phyloP scores from a whole-genome alignment of 2,797 vertebrate genomes.

The Mus spretus region DNA sequence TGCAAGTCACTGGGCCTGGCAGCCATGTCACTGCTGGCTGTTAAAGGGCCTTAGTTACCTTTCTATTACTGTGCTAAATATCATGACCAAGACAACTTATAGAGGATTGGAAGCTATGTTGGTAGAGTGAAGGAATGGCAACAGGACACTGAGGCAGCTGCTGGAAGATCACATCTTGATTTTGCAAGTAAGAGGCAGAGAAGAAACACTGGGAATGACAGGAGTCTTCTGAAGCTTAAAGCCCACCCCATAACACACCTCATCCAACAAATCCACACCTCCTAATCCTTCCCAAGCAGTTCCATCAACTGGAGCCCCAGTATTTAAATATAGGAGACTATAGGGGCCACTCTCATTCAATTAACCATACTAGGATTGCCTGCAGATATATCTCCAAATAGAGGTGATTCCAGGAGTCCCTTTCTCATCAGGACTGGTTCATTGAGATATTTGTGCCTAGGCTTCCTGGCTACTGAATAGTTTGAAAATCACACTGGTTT shows the following conservation, averaged over 20 bases:
- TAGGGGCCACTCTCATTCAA: not conserved
- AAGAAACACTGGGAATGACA: not conserved
- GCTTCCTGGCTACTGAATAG: not conserved
- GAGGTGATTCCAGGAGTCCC: not conserved
- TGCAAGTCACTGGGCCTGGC: too few species aligned
- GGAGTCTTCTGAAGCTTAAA: not conserved
- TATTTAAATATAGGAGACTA: not conserved
- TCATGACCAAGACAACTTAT: not conserved
- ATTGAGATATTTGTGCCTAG: not conserved
- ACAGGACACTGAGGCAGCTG: not conserved
- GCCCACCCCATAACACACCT: not conserved
- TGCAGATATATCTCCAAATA: not conserved
- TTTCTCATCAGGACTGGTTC: fast-evolving
- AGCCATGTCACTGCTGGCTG: too few species aligned
- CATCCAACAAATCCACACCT: too few species aligned
- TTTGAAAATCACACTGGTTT: not conserved
- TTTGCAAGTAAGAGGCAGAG: not conserved
- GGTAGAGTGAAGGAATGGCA: not conserved
- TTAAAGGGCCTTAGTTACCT: too few species aligned
- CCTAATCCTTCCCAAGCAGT: not conserved
- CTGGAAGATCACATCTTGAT: not conserved
- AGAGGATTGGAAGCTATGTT: not conserved
- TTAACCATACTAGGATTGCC: not conserved
- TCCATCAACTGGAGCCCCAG: not conserved
- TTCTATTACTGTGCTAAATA: too few species aligned